phyloP scores from a whole-genome alignment of 2,797 vertebrate species.

The Ara ararauna region DNA sequence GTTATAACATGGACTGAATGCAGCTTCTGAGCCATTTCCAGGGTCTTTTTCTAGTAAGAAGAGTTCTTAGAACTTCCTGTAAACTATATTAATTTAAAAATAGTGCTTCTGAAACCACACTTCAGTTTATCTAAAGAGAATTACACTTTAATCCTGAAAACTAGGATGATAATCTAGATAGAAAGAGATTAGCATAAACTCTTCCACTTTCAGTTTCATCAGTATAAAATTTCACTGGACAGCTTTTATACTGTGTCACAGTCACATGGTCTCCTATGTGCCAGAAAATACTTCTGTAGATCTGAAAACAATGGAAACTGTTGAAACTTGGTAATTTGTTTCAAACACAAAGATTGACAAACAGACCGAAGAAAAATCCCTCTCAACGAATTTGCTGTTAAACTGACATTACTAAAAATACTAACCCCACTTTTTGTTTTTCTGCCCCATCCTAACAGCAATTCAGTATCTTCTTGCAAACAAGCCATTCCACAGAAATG shows the following conservation, averaged over 20 bases:
- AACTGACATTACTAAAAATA: slow-evolving; percentile 35
- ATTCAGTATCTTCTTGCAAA: slow-evolving; percentile 32
- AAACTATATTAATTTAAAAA: background rate
- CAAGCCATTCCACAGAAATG: slow-evolving; percentile 12
- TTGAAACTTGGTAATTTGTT: slow-evolving; percentile 41
- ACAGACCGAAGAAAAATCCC: slow-evolving; percentile 33
- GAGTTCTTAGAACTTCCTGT: background rate
- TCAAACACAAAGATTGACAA: slow-evolving; percentile 48
- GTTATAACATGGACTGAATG: background rate
- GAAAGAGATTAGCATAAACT: slow-evolving; percentile 21
- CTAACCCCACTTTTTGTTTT: slow-evolving; percentile 11
- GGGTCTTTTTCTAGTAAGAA: background rate
- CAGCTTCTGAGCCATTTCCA: background rate
- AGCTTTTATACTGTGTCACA: slow-evolving; percentile 71
- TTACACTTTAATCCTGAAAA: slow-evolving; percentile 35
- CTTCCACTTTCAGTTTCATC: slow-evolving; percentile 20
- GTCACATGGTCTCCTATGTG: slow-evolving; percentile 74
- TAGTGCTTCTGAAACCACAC: background rate
- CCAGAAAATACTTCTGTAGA: slow-evolving; percentile 5
- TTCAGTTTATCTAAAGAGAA: background rate
- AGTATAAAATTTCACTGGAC: slow-evolving; percentile 55
- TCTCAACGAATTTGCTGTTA: slow-evolving; percentile 41
- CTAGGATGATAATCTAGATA: background rate
- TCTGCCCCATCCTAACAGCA: slow-evolving; percentile 4
- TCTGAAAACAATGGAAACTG: slow-evolving; percentile 37